These are phyloP conservation scores for Brassicogethes aeneus DNA, from an alignment of 2,888 invertebrate genomes.

Conservation along the genomic window DNA sequence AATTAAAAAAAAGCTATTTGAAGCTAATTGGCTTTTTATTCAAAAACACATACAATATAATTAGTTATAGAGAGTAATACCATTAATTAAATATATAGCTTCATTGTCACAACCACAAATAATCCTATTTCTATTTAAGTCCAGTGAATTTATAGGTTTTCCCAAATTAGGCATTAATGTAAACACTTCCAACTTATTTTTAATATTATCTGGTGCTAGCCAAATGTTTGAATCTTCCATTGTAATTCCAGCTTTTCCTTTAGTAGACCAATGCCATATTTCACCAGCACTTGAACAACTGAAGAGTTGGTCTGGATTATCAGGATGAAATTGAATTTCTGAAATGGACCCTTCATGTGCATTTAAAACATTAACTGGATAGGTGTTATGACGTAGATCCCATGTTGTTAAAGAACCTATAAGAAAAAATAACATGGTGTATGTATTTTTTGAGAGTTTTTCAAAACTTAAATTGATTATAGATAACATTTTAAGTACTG, in stretches of 20 bases:
- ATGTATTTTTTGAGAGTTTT: no score
- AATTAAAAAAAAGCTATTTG: no score
- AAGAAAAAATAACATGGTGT: no score
- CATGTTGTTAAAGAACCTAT: conserved; percentile 70
- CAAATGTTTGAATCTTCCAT: conserved; percentile 45
- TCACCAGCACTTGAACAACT: conserved; percentile 76
- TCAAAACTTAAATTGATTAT: no score
- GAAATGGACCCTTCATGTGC: conserved; percentile 68
- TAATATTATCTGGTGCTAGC: conserved; percentile 60
- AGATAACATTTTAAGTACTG: no score
- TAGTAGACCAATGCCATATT: conserved; percentile 84
- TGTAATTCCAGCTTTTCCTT: conserved; percentile 23
- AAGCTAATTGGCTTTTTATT: no score
- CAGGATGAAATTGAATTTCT: conserved; percentile 83
- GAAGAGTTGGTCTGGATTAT: conserved; percentile 75
- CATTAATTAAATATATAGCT: conserved; percentile 72
- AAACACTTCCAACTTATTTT: conserved; percentile 60
- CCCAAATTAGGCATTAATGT: conserved; percentile 66
- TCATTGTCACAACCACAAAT: conserved; percentile 84
- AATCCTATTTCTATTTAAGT: conserved; percentile 64
- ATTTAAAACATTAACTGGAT: conserved; percentile 71
- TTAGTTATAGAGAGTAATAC: no score
- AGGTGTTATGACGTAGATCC: conserved; percentile 79
- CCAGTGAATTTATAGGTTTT: conserved; percentile 73
- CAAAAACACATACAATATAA: no score